Evolutionary conservation across 1,140 invertebrate genomes (phyloP).

Genomic region (Anoplophora glabripennis): DNA sequence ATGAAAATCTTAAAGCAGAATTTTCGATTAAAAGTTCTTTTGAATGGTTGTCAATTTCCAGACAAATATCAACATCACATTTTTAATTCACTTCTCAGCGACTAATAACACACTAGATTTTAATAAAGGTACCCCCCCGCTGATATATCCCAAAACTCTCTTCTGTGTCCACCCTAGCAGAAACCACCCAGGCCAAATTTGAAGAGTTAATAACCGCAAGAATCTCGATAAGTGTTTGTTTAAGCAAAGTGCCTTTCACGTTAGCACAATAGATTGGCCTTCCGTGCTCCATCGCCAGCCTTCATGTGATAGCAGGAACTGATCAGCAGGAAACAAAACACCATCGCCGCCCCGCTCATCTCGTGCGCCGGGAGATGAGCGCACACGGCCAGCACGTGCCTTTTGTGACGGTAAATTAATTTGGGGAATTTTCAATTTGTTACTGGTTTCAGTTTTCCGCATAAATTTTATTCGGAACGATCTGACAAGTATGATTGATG

Average conservation of each 20-base stretch:
- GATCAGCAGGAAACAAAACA: constrained; percentile 17
- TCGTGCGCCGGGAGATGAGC: constrained; percentile 3
- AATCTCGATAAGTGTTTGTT: constrained; percentile 20
- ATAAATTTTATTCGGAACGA: background rate
- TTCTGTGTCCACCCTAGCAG: background rate
- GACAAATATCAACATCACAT: too few species aligned
- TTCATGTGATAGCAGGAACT: background rate
- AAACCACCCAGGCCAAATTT: constrained; percentile 15
- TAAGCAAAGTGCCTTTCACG: constrained; percentile 13
- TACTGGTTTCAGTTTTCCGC: constrained; percentile 15
- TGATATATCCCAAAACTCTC: background rate
- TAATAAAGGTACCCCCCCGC: constrained; percentile 2
- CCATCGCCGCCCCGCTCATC: background rate
- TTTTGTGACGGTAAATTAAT: constrained; percentile 16
- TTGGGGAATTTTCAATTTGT: constrained; percentile 13
- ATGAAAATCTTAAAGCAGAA: too few species aligned
- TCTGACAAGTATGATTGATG: constrained; percentile 1
- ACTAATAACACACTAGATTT: background rate
- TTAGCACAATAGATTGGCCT: constrained; percentile 12
- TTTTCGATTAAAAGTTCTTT: too few species aligned
- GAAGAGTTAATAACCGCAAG: constrained; percentile 21
- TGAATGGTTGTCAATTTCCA: too few species aligned
- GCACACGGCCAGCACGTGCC: constrained; percentile 11
- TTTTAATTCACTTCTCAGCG: too few species aligned
- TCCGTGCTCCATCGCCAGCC: constrained; percentile 5